Evolutionary conservation across 2,888 invertebrate genomes (phyloP).

Genomic region (Zygogramma bicolorata): DNA sequence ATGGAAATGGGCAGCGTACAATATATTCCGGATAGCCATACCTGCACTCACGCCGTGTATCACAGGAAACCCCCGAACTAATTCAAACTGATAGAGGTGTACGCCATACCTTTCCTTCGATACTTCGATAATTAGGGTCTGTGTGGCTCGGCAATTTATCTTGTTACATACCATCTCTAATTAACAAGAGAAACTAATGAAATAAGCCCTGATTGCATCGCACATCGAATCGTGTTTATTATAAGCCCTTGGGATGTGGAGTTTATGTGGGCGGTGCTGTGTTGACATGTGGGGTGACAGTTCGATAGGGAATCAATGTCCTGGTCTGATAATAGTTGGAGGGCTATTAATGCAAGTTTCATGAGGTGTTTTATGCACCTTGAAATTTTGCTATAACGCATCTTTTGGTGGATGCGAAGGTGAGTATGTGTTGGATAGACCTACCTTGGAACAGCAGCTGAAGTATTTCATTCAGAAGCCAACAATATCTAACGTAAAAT

Average conservation of each 20-base stretch:
- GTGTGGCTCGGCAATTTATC: conserved; percentile 62
- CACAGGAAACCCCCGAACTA: conserved; percentile 50
- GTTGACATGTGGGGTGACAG: neutral
- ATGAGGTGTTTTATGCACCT: too few species aligned
- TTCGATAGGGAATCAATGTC: too few species aligned
- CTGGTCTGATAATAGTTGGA: too few species aligned
- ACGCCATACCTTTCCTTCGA: conserved; percentile 55
- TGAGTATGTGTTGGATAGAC: too few species aligned
- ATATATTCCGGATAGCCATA: conserved; percentile 30
- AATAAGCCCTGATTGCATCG: conserved; percentile 66
- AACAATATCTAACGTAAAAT: too few species aligned
- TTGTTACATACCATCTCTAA: conserved; percentile 64
- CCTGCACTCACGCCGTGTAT: conserved; percentile 31
- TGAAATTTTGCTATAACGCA: too few species aligned
- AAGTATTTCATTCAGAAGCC: too few species aligned
- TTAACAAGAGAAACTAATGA: conserved; percentile 66
- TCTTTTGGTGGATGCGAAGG: too few species aligned
- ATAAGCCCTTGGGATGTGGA: conserved; percentile 3
- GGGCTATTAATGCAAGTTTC: too few species aligned
- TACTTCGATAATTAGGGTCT: conserved; percentile 60
- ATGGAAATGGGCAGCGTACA: conserved; percentile 6
- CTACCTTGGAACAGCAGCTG: too few species aligned
- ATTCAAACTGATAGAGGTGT: conserved; percentile 58
- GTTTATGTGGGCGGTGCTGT: too few species aligned
- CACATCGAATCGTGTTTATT: conserved; percentile 57